Conservation (phyloP, 2,888 invertebrate genomes). For the Corbicula japonica region DNA sequence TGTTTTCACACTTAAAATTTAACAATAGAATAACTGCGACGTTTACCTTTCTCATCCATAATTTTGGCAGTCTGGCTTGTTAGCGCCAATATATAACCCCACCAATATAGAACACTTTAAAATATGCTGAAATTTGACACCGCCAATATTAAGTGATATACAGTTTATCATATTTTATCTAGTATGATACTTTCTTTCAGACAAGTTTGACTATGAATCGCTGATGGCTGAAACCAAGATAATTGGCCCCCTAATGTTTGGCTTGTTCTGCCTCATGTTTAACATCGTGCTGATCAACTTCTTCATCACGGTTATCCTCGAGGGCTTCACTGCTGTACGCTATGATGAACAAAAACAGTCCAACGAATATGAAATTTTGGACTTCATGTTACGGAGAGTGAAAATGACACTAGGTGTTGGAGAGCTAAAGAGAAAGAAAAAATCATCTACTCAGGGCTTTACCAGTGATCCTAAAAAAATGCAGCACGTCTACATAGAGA, state of each 20-base stretch:
- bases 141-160: too few relatives aligned
- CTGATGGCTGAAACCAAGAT: conserved; percentile 70
- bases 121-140: too few relatives aligned
- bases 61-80: too few relatives aligned
- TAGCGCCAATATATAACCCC: too few relatives aligned
- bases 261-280: conserved; percentile 76
- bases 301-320: conserved; percentile 83
- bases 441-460: background rate
- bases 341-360: conserved; percentile 75
- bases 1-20: too few relatives aligned
- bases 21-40: too few relatives aligned
- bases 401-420: conserved; percentile 70
- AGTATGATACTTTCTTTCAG: conserved; percentile 67
- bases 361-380: conserved; percentile 83
- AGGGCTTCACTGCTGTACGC: conserved; percentile 79
- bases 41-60: too few relatives aligned
- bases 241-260: conserved; percentile 77
- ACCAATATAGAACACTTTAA: too few relatives aligned
- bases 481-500: conserved; percentile 58
- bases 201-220: conserved; percentile 85
- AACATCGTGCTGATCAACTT: conserved; percentile 83
- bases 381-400: conserved; percentile 78
- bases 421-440: conserved; percentile 23
- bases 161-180: too few relatives aligned
- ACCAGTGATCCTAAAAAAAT: conserved; percentile 50